phyloP scores from a whole-genome alignment of 2,888 invertebrate species.

The Drosophila formosana region DNA sequence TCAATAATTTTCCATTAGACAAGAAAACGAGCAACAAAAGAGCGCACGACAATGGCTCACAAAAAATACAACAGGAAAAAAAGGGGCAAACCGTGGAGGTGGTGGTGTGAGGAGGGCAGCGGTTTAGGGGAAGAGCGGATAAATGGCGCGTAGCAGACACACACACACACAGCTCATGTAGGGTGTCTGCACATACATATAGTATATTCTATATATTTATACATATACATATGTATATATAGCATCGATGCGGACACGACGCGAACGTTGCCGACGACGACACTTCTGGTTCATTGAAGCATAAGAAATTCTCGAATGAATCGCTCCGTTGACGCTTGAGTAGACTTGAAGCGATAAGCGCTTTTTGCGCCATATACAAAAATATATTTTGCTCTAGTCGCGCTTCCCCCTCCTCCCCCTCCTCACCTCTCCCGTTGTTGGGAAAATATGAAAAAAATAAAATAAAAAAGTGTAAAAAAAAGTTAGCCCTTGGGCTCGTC shows the following conservation, averaged over 20 bases:
- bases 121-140: conserved; percentile 7
- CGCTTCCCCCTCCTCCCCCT: conserved; percentile 37
- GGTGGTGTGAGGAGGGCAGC: neutral
- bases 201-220: conserved; percentile 23
- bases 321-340: conserved; percentile 79
- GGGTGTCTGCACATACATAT: conserved; percentile 9
- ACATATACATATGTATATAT: conserved; percentile 32
- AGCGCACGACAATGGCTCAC: conserved; percentile 41
- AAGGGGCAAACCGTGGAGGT: conserved; percentile 28
- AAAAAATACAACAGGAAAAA: conserved; percentile 15
- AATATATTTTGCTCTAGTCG: conserved; percentile 71
- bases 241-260: conserved; percentile 45
- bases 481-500: conserved; percentile 71
- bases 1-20: conserved; percentile 70
- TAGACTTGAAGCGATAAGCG: conserved; percentile 81
- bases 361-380: conserved; percentile 74
- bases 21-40: conserved; percentile 40
- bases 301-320: conserved; percentile 81
- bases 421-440: neutral
- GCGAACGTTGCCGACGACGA: conserved; percentile 59
- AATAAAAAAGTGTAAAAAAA: conserved; percentile 4
- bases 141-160: conserved; percentile 51
- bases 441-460: no score
- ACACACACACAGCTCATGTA: conserved; percentile 32
- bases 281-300: conserved; percentile 80